A percentile compares a stretch with the other conserved stretches of the same genome.
Evolutionary conservation across 2,888 invertebrate genomes (phyloP).

Genomic region (Tiphia femorata): DNA sequence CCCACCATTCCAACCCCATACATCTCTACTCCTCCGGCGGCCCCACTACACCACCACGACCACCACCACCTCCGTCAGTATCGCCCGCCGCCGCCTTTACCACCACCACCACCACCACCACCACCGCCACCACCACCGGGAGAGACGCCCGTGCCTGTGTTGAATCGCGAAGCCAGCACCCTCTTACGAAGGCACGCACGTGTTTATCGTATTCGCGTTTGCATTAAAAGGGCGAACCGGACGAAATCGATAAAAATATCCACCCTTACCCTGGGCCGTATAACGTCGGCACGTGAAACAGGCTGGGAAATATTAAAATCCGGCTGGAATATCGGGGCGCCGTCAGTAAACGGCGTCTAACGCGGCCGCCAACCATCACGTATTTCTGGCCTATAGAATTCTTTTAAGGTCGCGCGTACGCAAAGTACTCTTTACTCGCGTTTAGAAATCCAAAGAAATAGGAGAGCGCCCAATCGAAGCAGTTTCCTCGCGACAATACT

Average conservation of each 20-base stretch:
- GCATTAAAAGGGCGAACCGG: conserved; percentile 18
- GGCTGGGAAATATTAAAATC: too few relatives aligned
- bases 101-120: neutral
- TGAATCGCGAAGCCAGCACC: neutral
- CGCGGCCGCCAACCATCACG: too few relatives aligned
- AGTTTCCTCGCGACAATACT: too few relatives aligned
- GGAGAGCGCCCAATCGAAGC: too few relatives aligned
- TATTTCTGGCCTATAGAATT: too few relatives aligned
- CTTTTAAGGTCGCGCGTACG: too few relatives aligned
- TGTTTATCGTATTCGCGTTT: conserved; percentile 35
- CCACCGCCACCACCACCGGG: neutral
- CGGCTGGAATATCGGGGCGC: too few relatives aligned
- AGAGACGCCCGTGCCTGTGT: neutral
- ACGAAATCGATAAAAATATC: conserved; percentile 30
- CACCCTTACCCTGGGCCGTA: too few relatives aligned
- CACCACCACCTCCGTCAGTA: neutral
- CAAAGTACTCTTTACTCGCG: too few relatives aligned
- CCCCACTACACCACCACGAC: conserved; percentile 11
- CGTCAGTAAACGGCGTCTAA: too few relatives aligned
- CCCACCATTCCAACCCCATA: conserved; percentile 16
- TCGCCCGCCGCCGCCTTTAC: neutral
- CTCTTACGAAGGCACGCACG: conserved; percentile 27
- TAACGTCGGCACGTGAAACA: too few relatives aligned
- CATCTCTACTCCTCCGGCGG: conserved; percentile 21
- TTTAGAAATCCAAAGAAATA: too few relatives aligned